Conservation (phyloP, 2,797 vertebrate species). For the Myripristis jacobus region DNA sequence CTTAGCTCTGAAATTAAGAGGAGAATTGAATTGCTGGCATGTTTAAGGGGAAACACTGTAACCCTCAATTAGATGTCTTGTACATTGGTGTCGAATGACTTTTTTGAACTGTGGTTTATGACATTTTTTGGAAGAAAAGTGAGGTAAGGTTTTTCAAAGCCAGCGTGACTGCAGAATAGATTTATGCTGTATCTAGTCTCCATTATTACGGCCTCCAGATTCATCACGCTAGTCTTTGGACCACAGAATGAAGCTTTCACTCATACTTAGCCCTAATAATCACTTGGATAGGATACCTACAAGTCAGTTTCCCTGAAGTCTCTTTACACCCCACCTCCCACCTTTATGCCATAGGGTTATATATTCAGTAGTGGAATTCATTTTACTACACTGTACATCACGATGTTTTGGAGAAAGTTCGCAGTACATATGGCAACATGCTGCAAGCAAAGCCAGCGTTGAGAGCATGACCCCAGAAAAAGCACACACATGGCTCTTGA, state of each 20-base stretch:
- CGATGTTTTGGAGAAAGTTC: conserved; percentile 44
- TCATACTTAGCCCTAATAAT: conserved; percentile 16
- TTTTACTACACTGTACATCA: conserved; percentile 61
- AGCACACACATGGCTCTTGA: conserved; percentile 52
- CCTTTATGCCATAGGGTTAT: conserved; percentile 21
- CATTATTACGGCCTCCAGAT: conserved; percentile 26
- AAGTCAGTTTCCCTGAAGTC: conserved; percentile 33
- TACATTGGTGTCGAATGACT: conserved; percentile 54
- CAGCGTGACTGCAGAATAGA: conserved; percentile 9
- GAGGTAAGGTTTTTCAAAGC: conserved; percentile 27
- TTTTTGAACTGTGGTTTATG: conserved; percentile 58
- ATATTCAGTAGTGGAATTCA: conserved; percentile 44
- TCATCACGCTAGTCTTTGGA: conserved; percentile 25
- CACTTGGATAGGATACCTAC: conserved; percentile 14
- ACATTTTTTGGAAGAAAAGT: conserved; percentile 24
- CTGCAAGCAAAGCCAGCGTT: conserved; percentile 38
- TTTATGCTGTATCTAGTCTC: conserved; percentile 26
- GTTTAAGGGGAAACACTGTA: conserved; percentile 69
- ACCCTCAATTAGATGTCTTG: conserved; percentile 60
- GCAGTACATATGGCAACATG: conserved; percentile 59
- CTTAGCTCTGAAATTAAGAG: conserved; percentile 53
- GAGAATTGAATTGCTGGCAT: conserved; percentile 44
- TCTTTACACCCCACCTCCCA: neutral
- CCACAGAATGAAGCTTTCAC: conserved; percentile 34
- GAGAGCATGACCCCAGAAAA: conserved; percentile 21